Evolutionary conservation across 2,888 invertebrate genomes (phyloP), one percentile per base, ranked within the genome.

Genomic region (Agrypnus murinus): DNA sequence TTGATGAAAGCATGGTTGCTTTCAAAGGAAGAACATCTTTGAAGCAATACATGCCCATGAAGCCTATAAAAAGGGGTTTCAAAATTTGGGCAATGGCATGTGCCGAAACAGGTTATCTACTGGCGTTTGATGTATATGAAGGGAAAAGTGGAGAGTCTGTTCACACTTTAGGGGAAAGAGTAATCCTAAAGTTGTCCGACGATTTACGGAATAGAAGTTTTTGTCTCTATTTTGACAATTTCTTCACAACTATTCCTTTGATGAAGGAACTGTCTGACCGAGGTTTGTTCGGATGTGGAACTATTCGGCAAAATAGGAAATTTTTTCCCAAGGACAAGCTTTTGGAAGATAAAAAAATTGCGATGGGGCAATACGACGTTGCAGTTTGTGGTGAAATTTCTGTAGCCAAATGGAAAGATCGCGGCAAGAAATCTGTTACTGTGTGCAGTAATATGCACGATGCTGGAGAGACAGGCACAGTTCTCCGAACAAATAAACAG

Each of bases 311-410:
- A 40, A 64, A 1, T 1, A 31, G 55, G 78, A 82, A 87, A 88
- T 0, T 97, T 98, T 0, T 92, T 96, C 3, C 87, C 97, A 68
- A 85, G 85, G 90, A 89, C 88, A 80, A 71, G 73, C 53, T 25
- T 6, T 12, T 55, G 14, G 55, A 17, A 38, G 55, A 55, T 17
- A 55, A 59, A 45, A 8, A 31, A 1, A 7, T 59, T 14, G 8
- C 15, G 2, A 31, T 59, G 2, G 36, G 62, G 2, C 62, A 62
- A 62, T 48, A 5, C 8, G 46, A 62, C 17, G 77, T 53, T 71
- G 73, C 67, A 8, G 69, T 50, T 17, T 69, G 73, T 53, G 32
- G 75, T 2, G 48, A 77, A 46, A 71, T 79, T 50, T 77, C 77
- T n/a, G 69, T 82, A 50, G 36, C 40, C 7, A 81, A 80, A 69